Base-by-base conservation (phyloP, 2,113 vertebrate genomes). In the Phyllostomus discolor region DNA sequence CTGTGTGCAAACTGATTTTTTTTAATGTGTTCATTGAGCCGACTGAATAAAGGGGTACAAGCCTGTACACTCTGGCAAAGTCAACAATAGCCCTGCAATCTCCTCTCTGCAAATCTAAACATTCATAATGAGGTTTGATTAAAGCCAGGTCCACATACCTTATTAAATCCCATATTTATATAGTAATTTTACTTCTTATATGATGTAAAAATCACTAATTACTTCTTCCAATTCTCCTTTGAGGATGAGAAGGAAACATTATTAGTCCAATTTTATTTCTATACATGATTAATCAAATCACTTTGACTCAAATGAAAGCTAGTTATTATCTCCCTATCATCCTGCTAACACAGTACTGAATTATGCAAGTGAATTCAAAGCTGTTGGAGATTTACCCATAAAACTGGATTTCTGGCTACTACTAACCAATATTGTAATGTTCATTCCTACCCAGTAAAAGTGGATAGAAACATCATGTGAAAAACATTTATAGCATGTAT, bases 261-360 rank as follows among this genome's bases (percentile, higher is more conserved):
- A 96, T 92, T 97, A 96, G 92, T 95, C 76, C 85, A 97, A 83
- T 95, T 96, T 94, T 95, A 92, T 92, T 95, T 95, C 88, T 89
- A 33, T 54, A 24, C 84, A 26, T 93, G 94, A 97, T 96, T 96
- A 96, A 94, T 57, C 84, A 80, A 95, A 67, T 62, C 50, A 72
- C 33, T 91, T 73, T 87, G 90, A 93, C 80, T 89, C 81, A 82
- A 92, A 96, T 91, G 92, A 94, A 96, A 95, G 75, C 67, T 75
- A 91, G 69, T 92, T 88, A 97, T 95, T 92, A 86, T 92, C 82
- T 95, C 57, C 73, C 80, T 88, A 17, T 79, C 69, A 79, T 84
- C 26, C 43, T 83, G n/a, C 80, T 97, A 80, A 83, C 14, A 43
- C 3, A 43, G 10, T 96, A 41, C 59, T 91, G 15, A 64, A 92